Evolutionary conservation across 2,113 vertebrate genomes (phyloP).

Genomic region (Maylandia zebra): DNA sequence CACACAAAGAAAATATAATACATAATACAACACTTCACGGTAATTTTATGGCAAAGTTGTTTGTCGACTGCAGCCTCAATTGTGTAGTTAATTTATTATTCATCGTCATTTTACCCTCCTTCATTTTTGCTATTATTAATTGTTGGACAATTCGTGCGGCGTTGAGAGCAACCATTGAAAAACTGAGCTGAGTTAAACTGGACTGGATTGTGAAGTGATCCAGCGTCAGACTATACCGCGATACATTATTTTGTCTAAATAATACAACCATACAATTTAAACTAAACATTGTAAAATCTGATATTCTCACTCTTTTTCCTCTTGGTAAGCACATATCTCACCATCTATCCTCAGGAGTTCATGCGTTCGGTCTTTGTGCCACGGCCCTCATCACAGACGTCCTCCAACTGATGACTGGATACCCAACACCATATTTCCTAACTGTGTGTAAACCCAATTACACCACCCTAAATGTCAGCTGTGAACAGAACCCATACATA

Average conservation of each 20-base stretch:
- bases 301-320: background rate
- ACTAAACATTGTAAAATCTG: background rate
- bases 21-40: background rate
- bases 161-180: background rate
- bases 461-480: constrained; percentile 86
- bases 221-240: accelerated
- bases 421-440: constrained; percentile 93
- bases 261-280: background rate
- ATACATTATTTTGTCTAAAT: background rate
- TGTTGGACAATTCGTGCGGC: background rate
- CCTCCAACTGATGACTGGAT: constrained; percentile 93
- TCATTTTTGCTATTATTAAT: background rate
- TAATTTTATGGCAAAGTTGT: background rate
- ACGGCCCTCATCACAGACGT: constrained; percentile 95
- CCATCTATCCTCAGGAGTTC: constrained; percentile 76
- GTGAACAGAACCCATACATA: constrained; percentile 91
- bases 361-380: constrained; percentile 93
- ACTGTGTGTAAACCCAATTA: constrained; percentile 98
- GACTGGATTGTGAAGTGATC: background rate
- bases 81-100: background rate
- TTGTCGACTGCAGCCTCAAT: background rate
- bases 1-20: background rate
- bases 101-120: background rate
- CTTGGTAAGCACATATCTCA: background rate
- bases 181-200: background rate